Conservation (phyloP, 2,113 vertebrate genomes). For the Labeo catla region DNA sequence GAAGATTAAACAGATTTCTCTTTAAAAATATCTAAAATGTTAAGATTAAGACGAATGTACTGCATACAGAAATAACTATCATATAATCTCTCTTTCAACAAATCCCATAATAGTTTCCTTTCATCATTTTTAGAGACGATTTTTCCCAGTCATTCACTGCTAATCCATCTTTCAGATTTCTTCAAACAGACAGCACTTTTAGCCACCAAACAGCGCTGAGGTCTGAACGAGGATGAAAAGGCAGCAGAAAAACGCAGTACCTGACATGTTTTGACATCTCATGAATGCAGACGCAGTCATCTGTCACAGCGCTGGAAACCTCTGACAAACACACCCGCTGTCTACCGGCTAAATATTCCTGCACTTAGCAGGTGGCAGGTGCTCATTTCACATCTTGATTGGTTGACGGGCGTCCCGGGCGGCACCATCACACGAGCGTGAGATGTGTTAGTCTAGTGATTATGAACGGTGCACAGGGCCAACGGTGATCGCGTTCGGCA, state of each 20-base stretch:
- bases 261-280: neutral
- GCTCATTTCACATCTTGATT: neutral
- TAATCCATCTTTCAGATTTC: neutral
- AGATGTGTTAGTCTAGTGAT: neutral
- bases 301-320: neutral
- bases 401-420: neutral
- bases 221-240: neutral
- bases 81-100: neutral
- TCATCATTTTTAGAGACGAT: too few species aligned
- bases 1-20: too few species aligned
- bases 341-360: neutral
- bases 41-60: neutral
- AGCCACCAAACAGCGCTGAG: neutral
- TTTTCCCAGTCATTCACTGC: neutral
- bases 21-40: neutral
- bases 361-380: slow-evolving; percentile 6
- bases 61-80: neutral
- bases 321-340: neutral
- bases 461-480: neutral
- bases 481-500: neutral
- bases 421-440: neutral
- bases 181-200: neutral
- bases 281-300: neutral
- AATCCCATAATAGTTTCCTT: neutral
- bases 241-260: neutral